Evolutionary conservation across 2,797 vertebrate genomes (phyloP), one percentile per base, ranked within the genome.

Genomic region (Synanceia verrucosa): DNA sequence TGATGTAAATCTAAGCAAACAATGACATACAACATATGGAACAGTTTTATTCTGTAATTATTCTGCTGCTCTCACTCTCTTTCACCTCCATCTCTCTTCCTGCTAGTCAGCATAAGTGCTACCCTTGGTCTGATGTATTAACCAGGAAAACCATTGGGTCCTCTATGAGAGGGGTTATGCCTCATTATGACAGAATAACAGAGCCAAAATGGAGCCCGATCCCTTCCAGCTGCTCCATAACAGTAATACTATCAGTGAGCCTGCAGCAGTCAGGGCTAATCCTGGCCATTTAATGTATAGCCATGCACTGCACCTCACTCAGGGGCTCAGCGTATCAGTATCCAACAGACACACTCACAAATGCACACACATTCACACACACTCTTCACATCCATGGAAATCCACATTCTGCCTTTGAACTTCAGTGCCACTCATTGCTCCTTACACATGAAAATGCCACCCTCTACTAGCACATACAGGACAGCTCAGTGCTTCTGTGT

Each of bases 251-350:
- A 86, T 87, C 86, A 79, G 85, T 24, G 62, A 69, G 85, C 78
- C 81, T 29, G 83, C 86, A 83, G 86, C 85, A 70, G 82, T 80
- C 9, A 23, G 26, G 69, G 79, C 79, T 91, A 87, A 93, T 91
- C 90, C 86, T 18, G 75, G 69, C 39, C 73, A 73, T 89, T 91
- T 86, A 88, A 92, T 88, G 90, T 91, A 90, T 81, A 78, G 85
- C 82, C 83, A 77, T 73, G 55, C 77, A 52, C 70, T 68, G 73
- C 85, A 77, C 81, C 78, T 86, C 85, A 75, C 72, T 83, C 66
- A 70, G 71, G 58, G 81, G 77, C 82, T 88, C 55, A 78, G 72
- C 83, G 48, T 84, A 90, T 91, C 89, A 75, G 76, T 23, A 61
- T 69, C 75, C 59, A 77, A 46, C 90, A 87, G 70, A 84, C 65